A percentile compares a stretch with the other conserved stretches of the same genome.
Evolutionary conservation across 2,797 vertebrate species (phyloP).

Genomic region (Sebastes nivosus): DNA sequence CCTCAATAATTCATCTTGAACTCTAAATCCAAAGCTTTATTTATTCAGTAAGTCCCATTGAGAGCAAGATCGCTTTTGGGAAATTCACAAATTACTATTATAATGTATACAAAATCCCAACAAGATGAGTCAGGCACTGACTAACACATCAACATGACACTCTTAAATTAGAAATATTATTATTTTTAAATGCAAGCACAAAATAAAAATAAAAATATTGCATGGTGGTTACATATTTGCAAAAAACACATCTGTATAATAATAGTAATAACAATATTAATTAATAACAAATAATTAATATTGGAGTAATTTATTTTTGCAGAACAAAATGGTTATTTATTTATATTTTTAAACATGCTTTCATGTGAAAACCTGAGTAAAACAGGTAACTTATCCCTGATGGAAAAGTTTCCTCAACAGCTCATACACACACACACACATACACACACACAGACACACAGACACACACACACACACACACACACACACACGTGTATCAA

Average conservation of each 20-base stretch:
- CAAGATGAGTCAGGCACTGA: not conserved
- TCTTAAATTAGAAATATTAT: not conserved
- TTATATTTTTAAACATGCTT: not conserved
- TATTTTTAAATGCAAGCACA: not conserved
- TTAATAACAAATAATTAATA: not conserved
- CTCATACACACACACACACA: too few relatives aligned
- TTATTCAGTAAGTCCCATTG: not conserved
- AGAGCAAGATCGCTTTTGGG: not conserved
- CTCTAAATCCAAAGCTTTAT: not conserved
- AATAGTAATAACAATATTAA: not conserved
- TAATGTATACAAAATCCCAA: not conserved
- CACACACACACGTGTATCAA: too few relatives aligned
- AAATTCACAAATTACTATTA: not conserved
- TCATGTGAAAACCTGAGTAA: not conserved
- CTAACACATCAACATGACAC: too few relatives aligned
- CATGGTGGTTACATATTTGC: not conserved
- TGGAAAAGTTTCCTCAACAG: too few relatives aligned
- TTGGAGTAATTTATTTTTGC: not conserved
- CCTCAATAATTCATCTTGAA: not conserved
- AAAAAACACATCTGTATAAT: not conserved
- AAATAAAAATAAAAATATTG: not conserved
- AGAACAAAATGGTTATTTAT: not conserved
- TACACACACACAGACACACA: too few relatives aligned
- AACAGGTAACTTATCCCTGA: not conserved
- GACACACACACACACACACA: too few relatives aligned